phyloP scores from a whole-genome alignment of 23 tunicate species.

The Phallusia fumigata region DNA sequence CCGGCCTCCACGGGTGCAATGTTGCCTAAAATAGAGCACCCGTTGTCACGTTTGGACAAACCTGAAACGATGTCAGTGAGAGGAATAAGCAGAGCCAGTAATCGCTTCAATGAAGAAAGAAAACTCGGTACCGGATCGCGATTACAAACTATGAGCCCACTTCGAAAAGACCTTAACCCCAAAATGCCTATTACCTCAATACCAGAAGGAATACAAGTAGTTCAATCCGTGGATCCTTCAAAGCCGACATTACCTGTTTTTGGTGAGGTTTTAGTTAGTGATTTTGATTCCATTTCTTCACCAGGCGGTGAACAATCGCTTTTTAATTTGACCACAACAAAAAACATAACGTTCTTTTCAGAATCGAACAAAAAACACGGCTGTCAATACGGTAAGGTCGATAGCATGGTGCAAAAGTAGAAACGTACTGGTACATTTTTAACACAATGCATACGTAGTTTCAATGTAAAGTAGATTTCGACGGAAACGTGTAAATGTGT shows the following conservation, averaged over 20 bases:
- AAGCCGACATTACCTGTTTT: slow-evolving; percentile 88
- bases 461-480: no score
- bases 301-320: no score
- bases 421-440: no score
- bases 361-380: no score
- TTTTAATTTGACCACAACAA: no score
- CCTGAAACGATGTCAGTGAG: slow-evolving; percentile 80
- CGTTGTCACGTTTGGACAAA: slow-evolving; percentile 75
- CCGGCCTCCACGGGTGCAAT: slow-evolving; percentile 43
- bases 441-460: no score
- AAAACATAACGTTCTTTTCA: no score
- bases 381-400: no score
- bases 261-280: slow-evolving; percentile 28
- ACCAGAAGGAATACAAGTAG: slow-evolving; percentile 85
- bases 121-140: neutral
- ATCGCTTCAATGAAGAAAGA: slow-evolving; percentile 26
- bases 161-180: slow-evolving; percentile 55
- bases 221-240: slow-evolving; percentile 57
- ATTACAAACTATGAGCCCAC: slow-evolving; percentile 38
- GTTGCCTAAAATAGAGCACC: slow-evolving; percentile 87
- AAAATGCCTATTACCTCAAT: slow-evolving; percentile 69
- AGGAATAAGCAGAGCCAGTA: slow-evolving; percentile 74
- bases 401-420: no score
- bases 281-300: no score
- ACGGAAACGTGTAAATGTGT: no score